A percentile compares a stretch with the other conserved stretches of the same genome.
These are phyloP conservation scores for Oryzias celebensis DNA, from an alignment of 2,113 vertebrate species.

Conservation along the genomic window DNA sequence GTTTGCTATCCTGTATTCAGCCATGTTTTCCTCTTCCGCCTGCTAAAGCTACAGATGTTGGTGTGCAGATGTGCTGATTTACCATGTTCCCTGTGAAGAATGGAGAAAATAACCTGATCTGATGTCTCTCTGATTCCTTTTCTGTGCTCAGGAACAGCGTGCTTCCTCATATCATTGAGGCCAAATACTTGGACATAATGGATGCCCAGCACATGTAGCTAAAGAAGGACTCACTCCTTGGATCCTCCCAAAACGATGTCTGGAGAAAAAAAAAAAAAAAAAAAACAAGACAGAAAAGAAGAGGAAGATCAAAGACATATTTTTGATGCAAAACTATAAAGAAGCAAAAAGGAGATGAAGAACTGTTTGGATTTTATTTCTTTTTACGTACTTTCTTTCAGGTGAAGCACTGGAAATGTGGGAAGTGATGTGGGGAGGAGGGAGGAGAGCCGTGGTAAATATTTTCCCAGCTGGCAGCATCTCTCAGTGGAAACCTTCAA, in stretches of 20 bases:
- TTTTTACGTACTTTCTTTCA: conserved; percentile 55
- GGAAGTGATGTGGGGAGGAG: conserved; percentile 23
- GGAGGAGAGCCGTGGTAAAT: conserved; percentile 31
- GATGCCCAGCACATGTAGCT: conserved; percentile 89
- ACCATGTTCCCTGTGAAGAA: too few relatives aligned
- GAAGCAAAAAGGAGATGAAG: conserved; percentile 55
- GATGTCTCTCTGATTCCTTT: not conserved
- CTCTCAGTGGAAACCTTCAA: conserved; percentile 32
- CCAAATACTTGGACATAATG: conserved; percentile 97
- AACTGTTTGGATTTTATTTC: conserved; percentile 70
- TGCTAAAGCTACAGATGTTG: too few relatives aligned
- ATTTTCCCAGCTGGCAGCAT: conserved; percentile 30
- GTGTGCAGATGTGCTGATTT: too few relatives aligned
- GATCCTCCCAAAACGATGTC: conserved; percentile 20
- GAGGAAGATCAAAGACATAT: conserved; percentile 44
- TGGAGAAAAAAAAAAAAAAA: conserved; percentile 16
- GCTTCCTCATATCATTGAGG: conserved; percentile 94
- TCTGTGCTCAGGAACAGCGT: conserved; percentile 85
- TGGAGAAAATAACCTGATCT: too few relatives aligned
- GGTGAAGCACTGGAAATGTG: conserved; percentile 67
- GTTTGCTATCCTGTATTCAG: too few relatives aligned
- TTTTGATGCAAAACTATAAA: conserved; percentile 76
- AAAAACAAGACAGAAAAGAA: not conserved
- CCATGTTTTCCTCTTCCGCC: too few relatives aligned
- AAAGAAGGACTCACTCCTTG: conserved; percentile 33